phyloP scores from a whole-genome alignment of 2,888 invertebrate species.

The Oxystoma pomonae region DNA sequence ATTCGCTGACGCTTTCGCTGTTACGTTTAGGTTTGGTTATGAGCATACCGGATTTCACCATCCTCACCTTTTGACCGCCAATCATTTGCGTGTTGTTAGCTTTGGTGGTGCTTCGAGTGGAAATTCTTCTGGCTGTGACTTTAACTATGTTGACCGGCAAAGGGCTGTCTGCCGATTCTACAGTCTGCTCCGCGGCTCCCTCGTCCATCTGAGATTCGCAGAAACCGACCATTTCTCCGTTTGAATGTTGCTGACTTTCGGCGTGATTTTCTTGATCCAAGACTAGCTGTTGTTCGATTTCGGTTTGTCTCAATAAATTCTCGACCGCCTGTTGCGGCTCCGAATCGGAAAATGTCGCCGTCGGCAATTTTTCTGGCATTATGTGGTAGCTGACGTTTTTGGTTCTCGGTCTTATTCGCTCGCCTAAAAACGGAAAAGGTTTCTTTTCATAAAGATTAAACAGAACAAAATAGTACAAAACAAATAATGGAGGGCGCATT shows the following conservation, averaged over 20 bases:
- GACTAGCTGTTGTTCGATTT: neutral
- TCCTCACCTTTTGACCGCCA: slow-evolving; percentile 35
- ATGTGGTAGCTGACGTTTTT: slow-evolving; percentile 63
- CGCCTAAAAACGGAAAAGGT: slow-evolving; percentile 35
- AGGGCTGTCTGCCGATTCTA: slow-evolving; percentile 35
- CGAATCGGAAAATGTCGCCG: slow-evolving; percentile 50
- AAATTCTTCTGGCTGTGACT: slow-evolving; percentile 26
- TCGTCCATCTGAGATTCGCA: neutral
- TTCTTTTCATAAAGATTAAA: no score
- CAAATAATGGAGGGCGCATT: no score
- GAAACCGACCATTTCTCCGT: no score
- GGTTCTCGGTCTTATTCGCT: slow-evolving; percentile 56
- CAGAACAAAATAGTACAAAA: no score
- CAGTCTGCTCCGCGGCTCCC: slow-evolving; percentile 30
- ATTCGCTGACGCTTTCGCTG: slow-evolving; percentile 33
- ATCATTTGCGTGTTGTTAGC: slow-evolving; percentile 34
- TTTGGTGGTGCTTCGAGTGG: slow-evolving; percentile 40
- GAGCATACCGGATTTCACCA: slow-evolving; percentile 47
- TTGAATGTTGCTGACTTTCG: neutral
- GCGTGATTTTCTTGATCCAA: neutral
- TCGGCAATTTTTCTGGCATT: slow-evolving; percentile 50
- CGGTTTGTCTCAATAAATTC: slow-evolving; percentile 33
- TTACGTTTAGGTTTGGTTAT: slow-evolving; percentile 41
- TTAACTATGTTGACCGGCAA: slow-evolving; percentile 35
- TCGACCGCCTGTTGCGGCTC: slow-evolving; percentile 41